Conservation (phyloP, 2,888 invertebrate species). For the Microctonus brassicae region DNA sequence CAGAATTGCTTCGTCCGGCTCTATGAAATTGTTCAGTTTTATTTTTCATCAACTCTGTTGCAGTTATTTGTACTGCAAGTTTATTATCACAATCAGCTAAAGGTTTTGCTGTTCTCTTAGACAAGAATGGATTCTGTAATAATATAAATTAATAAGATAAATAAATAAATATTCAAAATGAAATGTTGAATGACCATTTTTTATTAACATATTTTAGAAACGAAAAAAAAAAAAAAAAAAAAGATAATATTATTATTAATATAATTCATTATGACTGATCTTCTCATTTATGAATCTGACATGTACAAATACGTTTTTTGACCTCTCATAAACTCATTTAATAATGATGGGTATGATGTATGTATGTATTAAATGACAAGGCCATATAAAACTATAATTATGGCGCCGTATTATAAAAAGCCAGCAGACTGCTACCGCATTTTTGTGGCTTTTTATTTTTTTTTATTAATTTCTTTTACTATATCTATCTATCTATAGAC, state of each 20-base stretch:
- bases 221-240: too few relatives aligned
- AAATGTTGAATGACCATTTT: not conserved
- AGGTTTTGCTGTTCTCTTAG: slow-evolving; percentile 58
- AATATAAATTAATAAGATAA: not conserved
- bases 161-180: not conserved
- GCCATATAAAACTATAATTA: slow-evolving; percentile 33
- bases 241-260: slow-evolving; percentile 3
- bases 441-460: not conserved
- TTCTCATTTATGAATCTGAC: not conserved
- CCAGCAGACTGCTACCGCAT: not conserved
- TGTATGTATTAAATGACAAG: slow-evolving; percentile 45
- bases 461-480: not conserved
- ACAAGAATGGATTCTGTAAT: slow-evolving; percentile 74
- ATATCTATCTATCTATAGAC: not conserved
- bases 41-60: slow-evolving; percentile 58
- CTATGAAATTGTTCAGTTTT: slow-evolving; percentile 72
- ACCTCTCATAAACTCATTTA: slow-evolving; percentile 49
- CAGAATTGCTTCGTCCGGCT: slow-evolving; percentile 81
- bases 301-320: slow-evolving; percentile 9
- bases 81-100: slow-evolving; percentile 39
- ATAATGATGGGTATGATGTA: slow-evolving; percentile 49
- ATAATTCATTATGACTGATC: not conserved
- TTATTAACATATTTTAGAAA: not conserved
- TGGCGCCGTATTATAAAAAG: slow-evolving; percentile 7
- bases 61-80: slow-evolving; percentile 29